Base-by-base conservation (phyloP, 2,797 vertebrate genomes). In the Eulemur rubriventer region DNA sequence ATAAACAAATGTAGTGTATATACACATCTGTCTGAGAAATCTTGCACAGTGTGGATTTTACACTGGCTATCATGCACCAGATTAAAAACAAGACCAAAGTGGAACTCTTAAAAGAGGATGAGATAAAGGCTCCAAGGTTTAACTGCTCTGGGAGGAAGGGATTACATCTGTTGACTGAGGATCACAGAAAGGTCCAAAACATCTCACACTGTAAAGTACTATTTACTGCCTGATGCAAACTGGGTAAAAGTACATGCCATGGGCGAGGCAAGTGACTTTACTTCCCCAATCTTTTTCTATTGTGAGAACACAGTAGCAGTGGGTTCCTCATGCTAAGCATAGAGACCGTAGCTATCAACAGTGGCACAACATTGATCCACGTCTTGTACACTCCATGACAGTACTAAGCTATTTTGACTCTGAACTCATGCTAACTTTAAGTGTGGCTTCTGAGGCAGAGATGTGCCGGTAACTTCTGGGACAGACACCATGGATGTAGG, bases 151-250 rank as follows among this genome's bases (percentile, higher is more conserved):
- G 57, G 98, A 97, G 83, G 99, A 98, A 94, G 98, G 99, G 95
- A 99, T 99, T 80, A 99, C 99, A 94, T 99, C 99, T 91, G 99
- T 99, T 98, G 99, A 99, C 98, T 99, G 99, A n/a, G 99, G 99
- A 97, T 99, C 99, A 97, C 99, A 99, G 98, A 99, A 99, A 46
- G 99, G 98, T 97, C 99, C 99, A 94, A 99, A 99, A 80, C 99
- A 99, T 75, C 99, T 97, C 99, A 98, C 67, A 99, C 99, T 0
- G 99, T 99, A 92, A 99, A 99, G 98, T 99, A 99, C 96, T 99
- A 99, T 55, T 99, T 99, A 97, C 99, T 99, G 92, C 99, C 99
- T 33, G 99, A 99, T 93, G 99, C 99, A 82, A 99, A 99, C 98
- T 99, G 99, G 1, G 99, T 99, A 79, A 99, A 99, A 7, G 99